Evolutionary conservation across 2,113 vertebrate genomes (phyloP).

Genomic region (Lophotis ruficrista): DNA sequence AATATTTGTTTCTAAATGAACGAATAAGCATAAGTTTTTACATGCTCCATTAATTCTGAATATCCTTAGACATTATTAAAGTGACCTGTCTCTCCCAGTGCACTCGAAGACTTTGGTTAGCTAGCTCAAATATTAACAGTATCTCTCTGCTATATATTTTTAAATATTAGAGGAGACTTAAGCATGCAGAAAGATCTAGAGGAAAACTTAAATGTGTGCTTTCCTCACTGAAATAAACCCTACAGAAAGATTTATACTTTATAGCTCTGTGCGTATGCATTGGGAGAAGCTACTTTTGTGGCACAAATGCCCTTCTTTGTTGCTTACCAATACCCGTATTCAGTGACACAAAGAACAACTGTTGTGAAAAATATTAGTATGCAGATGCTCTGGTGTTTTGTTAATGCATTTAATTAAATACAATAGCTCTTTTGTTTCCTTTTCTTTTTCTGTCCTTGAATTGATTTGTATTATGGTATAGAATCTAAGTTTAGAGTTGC

Average conservation of each 20-base stretch:
- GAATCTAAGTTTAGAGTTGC: conserved; percentile 18
- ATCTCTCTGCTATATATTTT: background rate
- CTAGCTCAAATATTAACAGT: background rate
- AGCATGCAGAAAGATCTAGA: background rate
- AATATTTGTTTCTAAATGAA: background rate
- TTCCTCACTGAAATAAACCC: background rate
- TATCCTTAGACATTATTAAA: background rate
- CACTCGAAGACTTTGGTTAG: background rate
- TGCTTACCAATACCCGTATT: conserved; percentile 80
- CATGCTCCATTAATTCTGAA: background rate
- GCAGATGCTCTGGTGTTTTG: conserved; percentile 87
- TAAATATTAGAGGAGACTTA: background rate
- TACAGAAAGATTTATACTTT: conserved; percentile 30
- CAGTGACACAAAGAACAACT: conserved; percentile 85
- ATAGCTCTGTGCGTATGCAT: background rate
- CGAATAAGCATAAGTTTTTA: background rate
- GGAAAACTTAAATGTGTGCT: background rate
- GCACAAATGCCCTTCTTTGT: conserved; percentile 79
- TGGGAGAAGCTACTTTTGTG: conserved; percentile 66
- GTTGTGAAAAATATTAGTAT: conserved; percentile 86
- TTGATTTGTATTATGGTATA: conserved; percentile 74
- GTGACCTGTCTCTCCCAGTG: background rate
- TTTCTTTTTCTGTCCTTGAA: conserved; percentile 59
- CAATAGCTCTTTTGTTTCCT: conserved; percentile 81
- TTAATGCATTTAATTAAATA: conserved; percentile 81